A percentile compares a stretch with the other conserved stretches of the same genome.
phyloP scores from a whole-genome alignment of 2,888 invertebrate species.

The Drosophila longiperda region DNA sequence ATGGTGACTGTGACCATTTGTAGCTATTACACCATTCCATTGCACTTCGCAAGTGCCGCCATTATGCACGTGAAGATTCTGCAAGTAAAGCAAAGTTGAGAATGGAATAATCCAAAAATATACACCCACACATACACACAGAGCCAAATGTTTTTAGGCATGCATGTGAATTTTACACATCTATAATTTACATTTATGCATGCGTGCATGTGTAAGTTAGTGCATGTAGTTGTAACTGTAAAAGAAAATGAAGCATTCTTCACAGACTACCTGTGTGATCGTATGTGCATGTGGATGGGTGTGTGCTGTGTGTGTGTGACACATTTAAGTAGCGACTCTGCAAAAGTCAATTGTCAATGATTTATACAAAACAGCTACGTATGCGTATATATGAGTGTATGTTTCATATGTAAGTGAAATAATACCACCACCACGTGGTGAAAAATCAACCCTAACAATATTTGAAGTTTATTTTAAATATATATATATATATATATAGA shows the following conservation, averaged over 20 bases:
- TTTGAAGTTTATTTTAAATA: constrained; percentile 43
- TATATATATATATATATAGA: constrained; percentile 30
- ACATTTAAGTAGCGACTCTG: constrained; percentile 36
- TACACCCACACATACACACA: not conserved
- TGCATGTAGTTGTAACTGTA: not conserved
- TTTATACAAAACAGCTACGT: constrained; percentile 36
- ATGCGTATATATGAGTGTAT: not conserved
- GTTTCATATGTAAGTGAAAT: constrained; percentile 26
- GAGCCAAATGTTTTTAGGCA: not conserved
- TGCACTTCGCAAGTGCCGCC: constrained; percentile 76
- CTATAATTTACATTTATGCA: not conserved
- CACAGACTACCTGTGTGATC: constrained; percentile 46
- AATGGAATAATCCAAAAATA: not conserved
- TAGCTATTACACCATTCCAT: constrained; percentile 92
- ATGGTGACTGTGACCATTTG: constrained; percentile 88
- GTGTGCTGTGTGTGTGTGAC: constrained; percentile 18
- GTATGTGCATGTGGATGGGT: not conserved
- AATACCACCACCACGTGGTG: constrained; percentile 76
- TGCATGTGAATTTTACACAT: not conserved
- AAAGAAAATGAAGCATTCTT: constrained; percentile 27
- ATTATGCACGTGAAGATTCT: constrained; percentile 81
- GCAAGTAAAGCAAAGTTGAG: constrained; percentile 9
- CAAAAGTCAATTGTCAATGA: constrained; percentile 38
- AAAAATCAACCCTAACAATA: constrained; percentile 78
- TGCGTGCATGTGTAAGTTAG: not conserved